A percentile compares a stretch with the other conserved stretches of the same genome.
These are phyloP conservation scores for Melanostigma gelatinosum DNA, from an alignment of 2,113 vertebrate genomes.

Conservation along the genomic window DNA sequence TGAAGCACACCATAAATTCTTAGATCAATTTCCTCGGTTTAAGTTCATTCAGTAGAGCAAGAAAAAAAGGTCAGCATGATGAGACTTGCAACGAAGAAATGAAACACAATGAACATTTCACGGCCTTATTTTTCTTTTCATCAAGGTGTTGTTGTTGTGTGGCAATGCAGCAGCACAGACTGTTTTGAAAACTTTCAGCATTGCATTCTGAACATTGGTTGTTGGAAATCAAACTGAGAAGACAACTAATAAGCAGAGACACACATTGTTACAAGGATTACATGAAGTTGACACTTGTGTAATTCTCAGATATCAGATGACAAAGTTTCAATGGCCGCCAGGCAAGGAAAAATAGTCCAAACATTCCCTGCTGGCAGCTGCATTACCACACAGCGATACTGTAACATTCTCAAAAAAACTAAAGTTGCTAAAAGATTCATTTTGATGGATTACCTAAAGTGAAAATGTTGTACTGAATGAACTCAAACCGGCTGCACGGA, in stretches of 20 bases:
- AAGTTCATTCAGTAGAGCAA: background rate
- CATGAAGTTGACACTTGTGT: background rate
- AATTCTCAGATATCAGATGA: slow-evolving; percentile 2
- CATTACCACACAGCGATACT: background rate
- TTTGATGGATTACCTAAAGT: background rate
- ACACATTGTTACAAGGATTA: background rate
- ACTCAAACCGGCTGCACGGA: background rate
- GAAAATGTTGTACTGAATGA: background rate
- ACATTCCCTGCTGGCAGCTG: background rate
- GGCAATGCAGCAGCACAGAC: background rate
- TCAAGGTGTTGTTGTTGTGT: background rate
- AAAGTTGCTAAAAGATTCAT: background rate
- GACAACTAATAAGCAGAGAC: background rate
- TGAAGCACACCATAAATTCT: background rate
- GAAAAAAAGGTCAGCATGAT: background rate
- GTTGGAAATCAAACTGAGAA: background rate
- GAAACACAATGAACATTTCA: slow-evolving; percentile 2
- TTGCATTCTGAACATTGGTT: background rate
- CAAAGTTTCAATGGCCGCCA: slow-evolving; percentile 1
- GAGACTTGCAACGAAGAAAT: slow-evolving; percentile 8
- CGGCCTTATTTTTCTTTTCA: background rate
- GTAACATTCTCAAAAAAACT: background rate
- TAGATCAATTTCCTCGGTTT: background rate
- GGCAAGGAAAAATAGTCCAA: background rate
- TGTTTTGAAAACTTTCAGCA: background rate